Base-by-base conservation (phyloP, 2,888 invertebrate genomes). In the Junonia oenone region DNA sequence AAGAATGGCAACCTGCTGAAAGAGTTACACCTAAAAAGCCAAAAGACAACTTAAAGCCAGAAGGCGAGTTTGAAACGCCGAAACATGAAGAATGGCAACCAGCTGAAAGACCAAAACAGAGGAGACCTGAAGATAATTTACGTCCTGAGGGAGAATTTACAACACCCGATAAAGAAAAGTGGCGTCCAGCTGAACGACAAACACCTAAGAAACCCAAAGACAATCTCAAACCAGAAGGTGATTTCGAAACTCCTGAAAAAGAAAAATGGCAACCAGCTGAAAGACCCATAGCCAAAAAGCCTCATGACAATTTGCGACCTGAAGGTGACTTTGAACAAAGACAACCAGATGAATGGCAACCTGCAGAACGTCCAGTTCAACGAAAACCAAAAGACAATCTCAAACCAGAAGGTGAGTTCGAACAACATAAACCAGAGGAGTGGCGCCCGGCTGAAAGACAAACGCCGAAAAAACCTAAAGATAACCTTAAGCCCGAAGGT, bases 81-180 rank as follows among this genome's bases (percentile, higher is more conserved):
- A 78, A 81, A 48, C 77, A 76, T 0, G 78, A 81, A 0, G 64
- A 78, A 59, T 87, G 84, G 75, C 70, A 73, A 8, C 69, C 66
- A 22, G 65, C 65, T 14, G 65, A 63, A 46, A 40, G 61, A 6
- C 63, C 82, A 1, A 70, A 69, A 13, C 85, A 73, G 38, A 83
- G 73, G 9, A 83, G 76, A 61, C 91, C 85, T 1, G 67, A 83
- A 37, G 92, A 92, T 63, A 92, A 92, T 66, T 70, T 93, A 0
- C 80, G 77, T 50, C 90, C 92, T 0, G 93, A 94, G 72, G 93
- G 93, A 0, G 91, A 92, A 14, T 93, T 94, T 67, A 90, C 91
- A 47, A 67, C 69, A 45, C 91, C 87, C 11, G 40, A 40, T 19
- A 40, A 40, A 6, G 75, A 83, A 1, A 62, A 78, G 49, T 81